Base-by-base conservation (phyloP, 2,113 vertebrate species). In the Crotalus horridus region DNA sequence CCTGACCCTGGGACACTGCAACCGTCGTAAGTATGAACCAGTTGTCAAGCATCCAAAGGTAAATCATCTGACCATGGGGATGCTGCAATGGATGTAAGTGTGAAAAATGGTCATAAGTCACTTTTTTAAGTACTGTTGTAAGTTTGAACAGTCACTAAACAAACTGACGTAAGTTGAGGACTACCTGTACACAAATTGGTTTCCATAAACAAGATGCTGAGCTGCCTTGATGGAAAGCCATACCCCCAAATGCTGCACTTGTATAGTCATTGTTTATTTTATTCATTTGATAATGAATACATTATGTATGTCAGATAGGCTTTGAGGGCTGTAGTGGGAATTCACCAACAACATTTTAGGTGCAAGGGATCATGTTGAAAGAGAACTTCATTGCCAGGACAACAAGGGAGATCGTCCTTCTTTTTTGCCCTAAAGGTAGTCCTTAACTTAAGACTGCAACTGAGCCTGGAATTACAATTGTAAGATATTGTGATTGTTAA, bases 121-220 rank as follows among this genome's bases (percentile, higher is more conserved):
- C 58, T 59, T 59, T 59, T 48, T 48, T 1, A 48, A 48, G 6
- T 48, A 48, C 46, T 0, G 6, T 48, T 48, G 46, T 48, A 48
- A 48, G 46, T 48, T 48, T 48, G 46, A 48, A 48, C 46, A 48
- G 46, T 48, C 46, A 48, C 6, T 48, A 48, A 48, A 6, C 1
- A 5, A 48, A 48, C 46, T 48, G 46, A 48, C 5, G 55, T 56
- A 56, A 20, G 55, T 56, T 4, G 55, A 56, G 58, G 58, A 59
- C 8, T 59, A 59, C 7, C 23, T 24, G 58, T 24, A 87, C 91
- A 94, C 89, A 94, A 94, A 89, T 89, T 46, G 6, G 24, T 26
- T 53, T 48, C 59, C 48, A 53, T 94, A 88, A 53, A 94, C 91
- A 81, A 33, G 61, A 88, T n/a, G 58, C 56, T 94, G 33, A 94